Evolutionary conservation across 2,113 vertebrate genomes (phyloP), one percentile per base, ranked within the genome.

Genomic region (Datnioides undecimradiatus): DNA sequence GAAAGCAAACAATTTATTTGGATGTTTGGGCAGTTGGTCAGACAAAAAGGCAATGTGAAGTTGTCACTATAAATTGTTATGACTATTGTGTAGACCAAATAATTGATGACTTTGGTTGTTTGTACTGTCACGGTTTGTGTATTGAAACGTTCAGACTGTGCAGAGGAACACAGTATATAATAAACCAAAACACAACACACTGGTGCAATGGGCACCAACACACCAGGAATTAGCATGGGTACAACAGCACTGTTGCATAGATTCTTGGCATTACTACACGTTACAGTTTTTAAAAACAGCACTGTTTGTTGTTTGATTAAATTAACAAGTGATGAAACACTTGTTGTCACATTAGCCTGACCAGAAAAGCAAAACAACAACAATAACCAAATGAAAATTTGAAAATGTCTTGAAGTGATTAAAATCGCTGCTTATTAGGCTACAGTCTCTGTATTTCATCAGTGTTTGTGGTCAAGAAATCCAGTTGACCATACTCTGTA

Each of bases 131-230:
- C 19, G 23, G 13, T 2, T 21, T 19, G 13, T 62, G 10, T 27
- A 38, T 2, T 17, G 40, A 12, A 8, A 6, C 16, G 12, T 69
- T 69, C 9, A 36, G 23, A 55, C 34, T 10, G 34, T 41, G 48
- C 43, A 45, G 1, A 65, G 51, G 16, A 40, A 29, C 59, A 59
- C 65, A 13, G 57, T 49, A 23, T 17, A 29, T 67, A 55, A n/a
- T n/a, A n/a, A n/a, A n/a, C n/a, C n/a, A 68, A 73, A 65, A 79
- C 41, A 67, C 17, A 27, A 25, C 40, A 29, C n/a, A 41, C 52
- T 71, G 75, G 9, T 60, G 73, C 65, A 82, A 45, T 8, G 3
- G 25, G 16, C 23, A 63, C 40, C 23, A 64, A n/a, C 25, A 40
- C 23, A 78, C 31, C 60, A 83, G 79, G 49, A 87, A 75, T 49